These are phyloP conservation scores for Propithecus coquereli DNA, from an alignment of 2,113 vertebrate species.

Conservation along the genomic window DNA sequence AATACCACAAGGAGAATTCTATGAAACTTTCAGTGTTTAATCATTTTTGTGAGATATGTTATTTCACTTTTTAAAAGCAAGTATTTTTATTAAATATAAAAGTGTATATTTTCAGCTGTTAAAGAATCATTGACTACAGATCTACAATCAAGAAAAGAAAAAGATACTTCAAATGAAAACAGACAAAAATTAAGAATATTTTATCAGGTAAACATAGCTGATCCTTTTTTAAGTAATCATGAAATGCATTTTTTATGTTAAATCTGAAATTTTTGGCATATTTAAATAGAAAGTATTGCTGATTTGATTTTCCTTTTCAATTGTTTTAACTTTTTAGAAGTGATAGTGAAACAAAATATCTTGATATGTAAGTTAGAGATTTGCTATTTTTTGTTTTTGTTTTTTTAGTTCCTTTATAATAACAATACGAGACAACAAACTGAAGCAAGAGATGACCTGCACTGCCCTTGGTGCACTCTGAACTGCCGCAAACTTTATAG, in stretches of 20 bases:
- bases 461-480: conserved; percentile 98
- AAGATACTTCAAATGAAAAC: conserved; percentile 91
- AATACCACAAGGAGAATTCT: conserved; percentile 12
- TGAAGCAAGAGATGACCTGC: conserved; percentile 95
- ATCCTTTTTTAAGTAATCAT: not conserved
- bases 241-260: not conserved
- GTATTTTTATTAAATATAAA: conserved; percentile 48
- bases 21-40: not conserved
- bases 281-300: not conserved
- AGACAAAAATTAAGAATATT: conserved; percentile 97
- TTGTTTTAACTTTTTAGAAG: not conserved
- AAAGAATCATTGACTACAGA: conserved; percentile 94
- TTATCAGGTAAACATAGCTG: conserved; percentile 91
- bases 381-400: conserved; percentile 27
- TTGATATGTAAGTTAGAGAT: conserved; percentile 24
- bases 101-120: conserved; percentile 86
- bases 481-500: conserved; percentile 99
- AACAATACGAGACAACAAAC: conserved; percentile 98
- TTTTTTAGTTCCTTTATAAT: conserved; percentile 94
- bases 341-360: not conserved
- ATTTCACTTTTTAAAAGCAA: conserved; percentile 28
- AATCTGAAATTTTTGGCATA: conserved; percentile 15
- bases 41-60: conserved; percentile 6
- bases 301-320: conserved; percentile 6
- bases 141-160: conserved; percentile 93